Evolutionary conservation across 2,113 vertebrate genomes (phyloP).

Genomic region (Fulica atra): DNA sequence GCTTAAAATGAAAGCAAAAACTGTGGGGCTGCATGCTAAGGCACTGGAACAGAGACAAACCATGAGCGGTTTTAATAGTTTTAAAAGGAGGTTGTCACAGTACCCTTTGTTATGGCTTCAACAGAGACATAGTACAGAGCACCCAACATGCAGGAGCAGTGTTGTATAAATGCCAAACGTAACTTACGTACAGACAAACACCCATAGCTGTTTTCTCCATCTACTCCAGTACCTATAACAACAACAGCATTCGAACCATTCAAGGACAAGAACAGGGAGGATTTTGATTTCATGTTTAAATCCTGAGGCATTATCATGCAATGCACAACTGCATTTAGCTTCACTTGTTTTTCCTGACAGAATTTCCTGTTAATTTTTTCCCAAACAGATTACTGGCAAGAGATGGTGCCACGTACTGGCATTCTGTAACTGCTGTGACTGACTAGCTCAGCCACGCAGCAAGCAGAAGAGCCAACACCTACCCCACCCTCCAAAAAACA

Average conservation of each 20-base stretch:
- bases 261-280: not conserved
- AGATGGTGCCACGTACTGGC: not conserved
- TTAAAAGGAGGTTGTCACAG: not conserved
- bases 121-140: accelerated
- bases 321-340: not conserved
- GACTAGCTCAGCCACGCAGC: not conserved
- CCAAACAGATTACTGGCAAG: not conserved
- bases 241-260: not conserved
- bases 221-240: not conserved
- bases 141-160: not conserved
- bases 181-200: not conserved
- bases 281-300: not conserved
- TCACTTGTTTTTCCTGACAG: not conserved
- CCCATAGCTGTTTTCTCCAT: not conserved
- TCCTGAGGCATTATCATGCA: not conserved
- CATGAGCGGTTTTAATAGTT: accelerated
- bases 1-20: not conserved
- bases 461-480: not conserved
- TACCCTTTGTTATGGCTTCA: not conserved
- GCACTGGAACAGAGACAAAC: not conserved
- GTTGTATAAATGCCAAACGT: not conserved
- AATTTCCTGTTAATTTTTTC: not conserved
- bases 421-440: not conserved
- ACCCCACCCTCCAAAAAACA: not conserved
- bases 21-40: accelerated